Conservation (phyloP, 2,113 vertebrate genomes). For the Charina bottae region DNA sequence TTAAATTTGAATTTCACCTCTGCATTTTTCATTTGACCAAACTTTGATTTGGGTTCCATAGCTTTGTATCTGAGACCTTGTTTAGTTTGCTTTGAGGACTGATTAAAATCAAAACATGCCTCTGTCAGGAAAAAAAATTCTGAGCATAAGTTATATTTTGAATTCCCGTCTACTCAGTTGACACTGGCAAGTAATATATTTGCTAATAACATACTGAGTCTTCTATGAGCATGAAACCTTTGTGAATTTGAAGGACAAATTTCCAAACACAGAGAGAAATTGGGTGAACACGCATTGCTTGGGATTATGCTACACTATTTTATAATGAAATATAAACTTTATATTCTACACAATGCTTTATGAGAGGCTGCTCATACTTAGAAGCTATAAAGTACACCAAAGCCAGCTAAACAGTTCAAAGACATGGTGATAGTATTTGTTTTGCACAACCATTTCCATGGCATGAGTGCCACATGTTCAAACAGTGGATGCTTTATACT, state of each 20-base stretch:
- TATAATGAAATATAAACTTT: background rate
- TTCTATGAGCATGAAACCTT: constrained; percentile 9
- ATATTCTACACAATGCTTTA: background rate
- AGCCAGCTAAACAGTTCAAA: background rate
- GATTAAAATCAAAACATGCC: constrained; percentile 31
- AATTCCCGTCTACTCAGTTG: constrained; percentile 16
- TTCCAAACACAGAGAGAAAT: background rate
- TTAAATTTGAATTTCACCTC: constrained; percentile 16
- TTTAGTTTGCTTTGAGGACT: constrained; percentile 33
- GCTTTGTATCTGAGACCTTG: background rate
- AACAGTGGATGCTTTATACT: background rate
- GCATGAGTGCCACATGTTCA: background rate
- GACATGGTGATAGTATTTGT: background rate
- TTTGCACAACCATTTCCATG: background rate
- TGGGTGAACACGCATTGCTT: background rate
- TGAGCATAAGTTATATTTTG: constrained; percentile 20
- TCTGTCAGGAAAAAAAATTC: background rate
- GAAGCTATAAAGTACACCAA: background rate
- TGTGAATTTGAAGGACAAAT: constrained; percentile 20
- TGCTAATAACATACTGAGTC: constrained; percentile 13
- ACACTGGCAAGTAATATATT: constrained; percentile 8
- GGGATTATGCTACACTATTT: background rate
- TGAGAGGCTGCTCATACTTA: background rate
- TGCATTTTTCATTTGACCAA: constrained; percentile 23
- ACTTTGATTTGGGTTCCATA: constrained; percentile 17